These are phyloP conservation scores for Cryptocheilus praepositus DNA, from an alignment of 2,888 invertebrate species.

Conservation along the genomic window DNA sequence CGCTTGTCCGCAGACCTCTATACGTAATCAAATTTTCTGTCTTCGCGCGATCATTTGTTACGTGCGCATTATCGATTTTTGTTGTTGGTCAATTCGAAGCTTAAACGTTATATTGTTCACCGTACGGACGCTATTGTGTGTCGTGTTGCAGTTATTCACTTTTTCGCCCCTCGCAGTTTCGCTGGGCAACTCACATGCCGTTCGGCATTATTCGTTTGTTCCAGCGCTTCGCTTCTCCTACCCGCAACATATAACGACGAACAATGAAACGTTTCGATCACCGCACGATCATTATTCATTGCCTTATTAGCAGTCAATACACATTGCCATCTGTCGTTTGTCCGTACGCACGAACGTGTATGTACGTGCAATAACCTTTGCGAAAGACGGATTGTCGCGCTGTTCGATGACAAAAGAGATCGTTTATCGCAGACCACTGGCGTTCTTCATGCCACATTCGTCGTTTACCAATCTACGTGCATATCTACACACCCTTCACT, in stretches of 20 bases:
- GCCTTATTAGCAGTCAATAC: conserved; percentile 41
- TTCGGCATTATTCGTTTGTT: no score
- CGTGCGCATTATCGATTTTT: no score
- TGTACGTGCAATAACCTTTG: no score
- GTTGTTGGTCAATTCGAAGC: not conserved
- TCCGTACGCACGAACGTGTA: not conserved
- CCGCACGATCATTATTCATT: conserved; percentile 26
- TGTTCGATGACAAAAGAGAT: conserved; percentile 10
- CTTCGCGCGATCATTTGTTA: no score
- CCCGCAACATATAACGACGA: no score
- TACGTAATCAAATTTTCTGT: not conserved
- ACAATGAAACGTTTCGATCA: conserved; percentile 6
- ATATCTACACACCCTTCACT: no score
- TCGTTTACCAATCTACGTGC: not conserved
- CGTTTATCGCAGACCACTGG: no score
- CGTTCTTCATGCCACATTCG: conserved; percentile 1
- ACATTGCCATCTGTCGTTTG: conserved; percentile 8
- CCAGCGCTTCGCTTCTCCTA: not conserved
- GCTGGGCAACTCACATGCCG: conserved; percentile 1
- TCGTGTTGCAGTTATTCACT: not conserved
- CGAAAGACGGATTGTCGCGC: no score
- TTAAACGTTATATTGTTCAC: not conserved
- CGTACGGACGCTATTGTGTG: not conserved
- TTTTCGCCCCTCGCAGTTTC: not conserved
- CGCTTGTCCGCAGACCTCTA: no score